These are phyloP conservation scores for Ficedula albicollis DNA, from an alignment of 2,797 vertebrate genomes.

Conservation along the genomic window DNA sequence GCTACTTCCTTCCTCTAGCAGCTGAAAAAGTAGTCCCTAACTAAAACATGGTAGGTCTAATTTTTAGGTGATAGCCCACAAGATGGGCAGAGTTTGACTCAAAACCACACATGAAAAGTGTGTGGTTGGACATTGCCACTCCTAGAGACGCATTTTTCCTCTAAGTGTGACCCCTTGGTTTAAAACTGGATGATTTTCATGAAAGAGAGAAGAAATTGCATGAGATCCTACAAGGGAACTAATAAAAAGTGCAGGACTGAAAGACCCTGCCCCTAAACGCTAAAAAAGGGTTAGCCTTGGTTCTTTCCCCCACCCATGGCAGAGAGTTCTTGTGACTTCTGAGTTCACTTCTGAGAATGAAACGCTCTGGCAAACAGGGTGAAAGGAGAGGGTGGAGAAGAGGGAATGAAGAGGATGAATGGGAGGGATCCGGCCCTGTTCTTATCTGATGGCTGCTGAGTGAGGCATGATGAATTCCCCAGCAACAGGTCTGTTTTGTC, in stretches of 20 bases:
- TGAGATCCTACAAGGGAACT: background rate
- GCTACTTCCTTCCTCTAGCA: background rate
- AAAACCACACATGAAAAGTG: background rate
- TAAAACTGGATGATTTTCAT: background rate
- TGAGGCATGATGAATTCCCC: slow-evolving; percentile 60
- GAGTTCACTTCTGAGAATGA: slow-evolving; percentile 17
- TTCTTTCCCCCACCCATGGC: background rate
- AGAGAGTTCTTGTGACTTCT: background rate
- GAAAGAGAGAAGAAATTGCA: background rate
- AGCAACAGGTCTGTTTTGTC: slow-evolving; percentile 67
- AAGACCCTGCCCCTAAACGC: background rate
- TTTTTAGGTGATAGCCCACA: background rate
- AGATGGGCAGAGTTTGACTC: background rate
- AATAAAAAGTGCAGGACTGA: background rate
- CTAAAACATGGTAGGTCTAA: background rate
- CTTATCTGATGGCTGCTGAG: slow-evolving; percentile 61
- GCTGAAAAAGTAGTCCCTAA: background rate
- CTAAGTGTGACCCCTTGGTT: fast-evolving
- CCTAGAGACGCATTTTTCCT: background rate
- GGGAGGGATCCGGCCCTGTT: background rate
- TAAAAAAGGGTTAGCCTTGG: background rate
- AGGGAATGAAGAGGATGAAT: slow-evolving; percentile 51
- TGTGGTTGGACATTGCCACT: background rate
- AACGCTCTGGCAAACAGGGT: slow-evolving; percentile 49
- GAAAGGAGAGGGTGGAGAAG: slow-evolving; percentile 58